Evolutionary conservation across 23 tunicate genomes (phyloP).

Genomic region (Diplosoma virens): DNA sequence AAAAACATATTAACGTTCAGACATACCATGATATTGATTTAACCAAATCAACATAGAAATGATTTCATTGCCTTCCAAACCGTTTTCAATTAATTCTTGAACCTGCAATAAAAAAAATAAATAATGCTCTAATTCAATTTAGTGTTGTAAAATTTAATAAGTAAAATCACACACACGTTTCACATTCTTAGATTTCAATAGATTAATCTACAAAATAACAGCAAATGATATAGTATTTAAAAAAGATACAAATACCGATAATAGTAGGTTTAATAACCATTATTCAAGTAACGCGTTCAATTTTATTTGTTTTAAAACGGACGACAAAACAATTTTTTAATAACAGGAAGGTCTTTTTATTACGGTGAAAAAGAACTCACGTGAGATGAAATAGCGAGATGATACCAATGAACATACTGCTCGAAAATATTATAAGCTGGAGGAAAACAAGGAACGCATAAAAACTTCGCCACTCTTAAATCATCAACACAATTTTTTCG

Average conservation of each 20-base stretch:
- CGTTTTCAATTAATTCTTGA: slow-evolving; percentile 49
- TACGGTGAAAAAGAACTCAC: slow-evolving; percentile 40
- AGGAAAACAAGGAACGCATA: slow-evolving; percentile 79
- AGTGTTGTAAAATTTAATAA: neutral
- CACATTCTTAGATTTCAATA: too few relatives aligned
- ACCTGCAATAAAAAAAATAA: slow-evolving; percentile 36
- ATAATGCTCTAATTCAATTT: neutral
- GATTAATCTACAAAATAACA: too few relatives aligned
- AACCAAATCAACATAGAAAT: slow-evolving; percentile 78
- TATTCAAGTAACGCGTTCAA: too few relatives aligned
- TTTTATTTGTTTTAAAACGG: too few relatives aligned
- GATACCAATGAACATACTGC: slow-evolving; percentile 89
- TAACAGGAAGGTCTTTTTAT: too few relatives aligned
- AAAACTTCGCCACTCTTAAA: slow-evolving; percentile 54
- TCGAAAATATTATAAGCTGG: slow-evolving; percentile 86
- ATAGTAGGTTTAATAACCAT: too few relatives aligned
- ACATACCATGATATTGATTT: slow-evolving; percentile 70
- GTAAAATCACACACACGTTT: neutral
- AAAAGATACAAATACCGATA: too few relatives aligned
- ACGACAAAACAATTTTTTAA: too few relatives aligned
- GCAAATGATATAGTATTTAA: too few relatives aligned
- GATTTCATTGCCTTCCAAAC: slow-evolving; percentile 82
- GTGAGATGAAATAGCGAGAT: slow-evolving; percentile 71
- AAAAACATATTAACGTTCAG: neutral
- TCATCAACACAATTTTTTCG: slow-evolving; percentile 72